A percentile compares a stretch with the other conserved stretches of the same genome.
Conservation (phyloP, 1,140 invertebrate species). For the Pemphigus obesinymphae region DNA sequence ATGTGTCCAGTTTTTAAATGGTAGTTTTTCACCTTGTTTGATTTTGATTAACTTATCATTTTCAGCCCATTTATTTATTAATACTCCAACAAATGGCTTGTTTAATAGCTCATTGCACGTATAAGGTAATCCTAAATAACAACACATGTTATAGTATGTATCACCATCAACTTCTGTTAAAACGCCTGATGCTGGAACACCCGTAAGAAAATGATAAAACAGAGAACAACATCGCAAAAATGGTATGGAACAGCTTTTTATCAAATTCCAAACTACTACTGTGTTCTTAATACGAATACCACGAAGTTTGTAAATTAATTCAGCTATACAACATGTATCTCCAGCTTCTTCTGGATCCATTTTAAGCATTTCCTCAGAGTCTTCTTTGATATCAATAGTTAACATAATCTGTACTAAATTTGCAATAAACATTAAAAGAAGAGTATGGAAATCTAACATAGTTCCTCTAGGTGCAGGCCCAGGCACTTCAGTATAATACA, state of each 20-base stretch:
- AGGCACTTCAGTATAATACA: constrained; percentile 57
- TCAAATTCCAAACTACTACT: constrained; percentile 57
- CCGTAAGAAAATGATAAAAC: constrained; percentile 85
- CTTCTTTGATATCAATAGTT: constrained; percentile 48
- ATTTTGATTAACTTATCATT: constrained; percentile 52
- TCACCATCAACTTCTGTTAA: constrained; percentile 64
- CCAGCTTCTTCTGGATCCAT: constrained; percentile 29
- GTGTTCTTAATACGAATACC: constrained; percentile 36
- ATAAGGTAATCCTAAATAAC: constrained; percentile 75
- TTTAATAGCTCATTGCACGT: constrained; percentile 59
- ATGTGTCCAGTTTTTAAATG: constrained; percentile 56
- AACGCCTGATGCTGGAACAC: constrained; percentile 67
- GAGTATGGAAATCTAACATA: constrained; percentile 63
- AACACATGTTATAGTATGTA: constrained; percentile 76
- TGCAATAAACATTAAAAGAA: constrained; percentile 66
- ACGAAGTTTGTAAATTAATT: background rate
- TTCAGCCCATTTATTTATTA: constrained; percentile 58
- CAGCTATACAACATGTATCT: background rate
- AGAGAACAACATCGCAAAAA: constrained; percentile 83
- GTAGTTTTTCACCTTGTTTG: constrained; percentile 45
- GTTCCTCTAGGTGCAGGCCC: constrained; percentile 57
- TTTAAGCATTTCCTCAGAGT: constrained; percentile 49
- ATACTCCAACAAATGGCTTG: constrained; percentile 52
- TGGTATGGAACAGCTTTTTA: constrained; percentile 64
- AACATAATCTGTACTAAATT: constrained; percentile 76